Percentiles rank a stretch among this genome's conserved stretches.
Conservation (phyloP, 2,888 invertebrate genomes). For the Apoderus coryli region DNA sequence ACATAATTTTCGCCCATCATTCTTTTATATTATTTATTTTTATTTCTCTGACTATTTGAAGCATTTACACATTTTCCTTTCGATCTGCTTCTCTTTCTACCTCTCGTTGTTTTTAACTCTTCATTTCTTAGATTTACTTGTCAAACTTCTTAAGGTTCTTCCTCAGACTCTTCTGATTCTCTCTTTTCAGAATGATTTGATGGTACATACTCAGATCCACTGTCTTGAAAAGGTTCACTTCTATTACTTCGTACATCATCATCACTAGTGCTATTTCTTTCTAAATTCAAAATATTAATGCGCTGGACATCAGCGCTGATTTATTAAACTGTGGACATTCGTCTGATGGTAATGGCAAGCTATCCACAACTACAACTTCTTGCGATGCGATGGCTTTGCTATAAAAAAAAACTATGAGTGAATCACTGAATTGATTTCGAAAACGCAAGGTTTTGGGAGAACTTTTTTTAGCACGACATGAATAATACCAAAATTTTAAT, state of each 20-base stretch:
- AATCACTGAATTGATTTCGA: too few species aligned
- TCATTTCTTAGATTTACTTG: background rate
- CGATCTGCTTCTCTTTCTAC: conserved; percentile 1
- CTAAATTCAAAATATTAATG: background rate
- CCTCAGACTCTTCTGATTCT: background rate
- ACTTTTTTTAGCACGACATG: too few species aligned
- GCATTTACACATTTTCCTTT: background rate
- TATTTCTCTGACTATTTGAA: conserved; percentile 2
- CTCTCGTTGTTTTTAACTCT: conserved; percentile 1
- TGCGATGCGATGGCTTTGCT: too few species aligned
- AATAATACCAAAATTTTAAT: too few species aligned
- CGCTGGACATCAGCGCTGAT: background rate
- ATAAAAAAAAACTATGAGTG: too few species aligned
- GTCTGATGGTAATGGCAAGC: background rate
- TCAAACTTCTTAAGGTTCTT: background rate
- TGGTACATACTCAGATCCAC: conserved; percentile 4
- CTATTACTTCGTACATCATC: conserved; percentile 5
- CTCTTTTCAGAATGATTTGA: conserved; percentile 1
- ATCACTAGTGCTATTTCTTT: background rate
- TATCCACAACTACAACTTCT: conserved; percentile 2
- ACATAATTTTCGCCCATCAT: too few species aligned
- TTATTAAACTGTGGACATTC: background rate
- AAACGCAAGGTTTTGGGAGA: too few species aligned
- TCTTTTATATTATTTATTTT: too few species aligned
- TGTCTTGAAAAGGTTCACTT: conserved; percentile 6